Evolutionary conservation across 2,888 invertebrate genomes (phyloP).

Genomic region (Amblyteles armatorius): DNA sequence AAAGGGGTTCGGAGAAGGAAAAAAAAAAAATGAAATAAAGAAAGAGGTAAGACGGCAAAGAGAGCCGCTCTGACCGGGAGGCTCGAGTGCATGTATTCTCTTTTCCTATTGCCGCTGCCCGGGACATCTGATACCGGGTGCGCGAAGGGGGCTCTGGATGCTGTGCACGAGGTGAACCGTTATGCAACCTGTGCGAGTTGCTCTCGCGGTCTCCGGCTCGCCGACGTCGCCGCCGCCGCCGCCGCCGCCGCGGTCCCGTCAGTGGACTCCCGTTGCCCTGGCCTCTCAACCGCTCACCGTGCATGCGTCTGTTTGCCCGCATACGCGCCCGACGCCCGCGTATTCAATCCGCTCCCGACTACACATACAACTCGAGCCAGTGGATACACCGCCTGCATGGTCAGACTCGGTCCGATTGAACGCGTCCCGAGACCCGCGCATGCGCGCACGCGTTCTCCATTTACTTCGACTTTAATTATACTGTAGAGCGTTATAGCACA

Average conservation of each 20-base stretch:
- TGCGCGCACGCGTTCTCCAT: conserved; percentile 16
- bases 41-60: conserved; percentile 19
- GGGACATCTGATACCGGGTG: conserved; percentile 58
- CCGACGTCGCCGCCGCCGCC: conserved; percentile 36
- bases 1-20: not conserved
- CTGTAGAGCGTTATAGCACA: not conserved
- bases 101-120: conserved; percentile 49
- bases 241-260: conserved; percentile 48
- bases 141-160: conserved; percentile 67
- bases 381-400: conserved; percentile 9
- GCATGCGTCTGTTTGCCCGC: conserved; percentile 19
- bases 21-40: conserved; percentile 2
- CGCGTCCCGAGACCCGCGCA: not conserved
- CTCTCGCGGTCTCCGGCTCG: conserved; percentile 71
- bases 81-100: conserved; percentile 35
- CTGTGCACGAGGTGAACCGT: conserved; percentile 78
- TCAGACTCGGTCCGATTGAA: conserved; percentile 47
- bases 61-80: conserved; percentile 25
- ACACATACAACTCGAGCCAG: not conserved
- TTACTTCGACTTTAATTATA: conserved; percentile 47
- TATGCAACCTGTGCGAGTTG: conserved; percentile 79
- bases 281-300: conserved; percentile 30
- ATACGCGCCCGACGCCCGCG: conserved; percentile 32
- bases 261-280: conserved; percentile 70
- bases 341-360: conserved; percentile 18